A percentile compares a stretch with the other conserved stretches of the same genome.
phyloP scores from a whole-genome alignment of 2,113 vertebrate species.

The Scatophagus argus region DNA sequence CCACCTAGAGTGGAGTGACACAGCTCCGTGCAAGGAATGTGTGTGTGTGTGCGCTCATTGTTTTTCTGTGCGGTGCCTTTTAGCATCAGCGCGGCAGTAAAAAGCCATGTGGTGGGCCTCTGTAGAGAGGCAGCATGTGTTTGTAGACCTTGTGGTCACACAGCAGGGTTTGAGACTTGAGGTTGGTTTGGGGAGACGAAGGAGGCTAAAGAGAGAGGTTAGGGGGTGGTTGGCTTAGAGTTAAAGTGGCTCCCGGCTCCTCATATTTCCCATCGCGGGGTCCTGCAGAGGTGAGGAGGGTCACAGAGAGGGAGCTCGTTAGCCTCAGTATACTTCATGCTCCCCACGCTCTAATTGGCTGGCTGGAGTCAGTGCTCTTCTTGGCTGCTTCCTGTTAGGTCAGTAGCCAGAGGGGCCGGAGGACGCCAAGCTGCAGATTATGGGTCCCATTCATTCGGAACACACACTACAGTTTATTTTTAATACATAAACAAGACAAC shows the following conservation, averaged over 20 bases:
- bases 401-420: conserved; percentile 69
- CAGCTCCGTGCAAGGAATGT: conserved; percentile 17
- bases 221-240: conserved; percentile 29
- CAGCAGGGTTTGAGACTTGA: conserved; percentile 63
- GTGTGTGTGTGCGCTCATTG: conserved; percentile 49
- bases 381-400: conserved; percentile 78
- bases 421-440: conserved; percentile 67
- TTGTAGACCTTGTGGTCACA: conserved; percentile 78
- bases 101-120: conserved; percentile 72
- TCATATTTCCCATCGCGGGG: conserved; percentile 75
- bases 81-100: conserved; percentile 58
- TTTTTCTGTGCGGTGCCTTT: conserved; percentile 55
- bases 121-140: conserved; percentile 73
- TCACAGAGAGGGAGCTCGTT: conserved; percentile 82
- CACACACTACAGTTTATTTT: conserved; percentile 53
- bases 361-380: conserved; percentile 60
- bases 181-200: conserved; percentile 31
- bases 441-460: conserved; percentile 51
- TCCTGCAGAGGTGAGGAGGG: conserved; percentile 82
- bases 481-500: conserved; percentile 54
- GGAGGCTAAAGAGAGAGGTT: conserved; percentile 37
- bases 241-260: conserved; percentile 72
- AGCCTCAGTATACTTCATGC: conserved; percentile 68
- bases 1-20: conserved; percentile 38
- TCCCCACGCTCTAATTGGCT: conserved; percentile 77